Evolutionary conservation across 2,888 invertebrate genomes (phyloP), one percentile per base, ranked within the genome.

Genomic region (Pristionchus fissidentatus): DNA sequence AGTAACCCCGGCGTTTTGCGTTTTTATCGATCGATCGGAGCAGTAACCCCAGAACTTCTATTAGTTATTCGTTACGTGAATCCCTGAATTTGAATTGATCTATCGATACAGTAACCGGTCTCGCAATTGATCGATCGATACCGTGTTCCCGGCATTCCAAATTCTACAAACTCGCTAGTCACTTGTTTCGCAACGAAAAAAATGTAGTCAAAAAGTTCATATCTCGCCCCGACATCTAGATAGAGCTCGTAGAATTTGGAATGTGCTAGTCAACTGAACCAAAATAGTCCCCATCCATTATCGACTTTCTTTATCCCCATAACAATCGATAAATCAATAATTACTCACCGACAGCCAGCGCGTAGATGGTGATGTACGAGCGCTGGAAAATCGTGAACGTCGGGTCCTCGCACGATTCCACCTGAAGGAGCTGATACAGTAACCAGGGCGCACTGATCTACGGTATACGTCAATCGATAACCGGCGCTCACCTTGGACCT

Each of bases 311-410:
- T n/a, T n/a, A n/a, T n/a, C n/a, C n/a, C n/a, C n/a, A n/a, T n/a
- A n/a, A n/a, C n/a, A n/a, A n/a, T n/a, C 13, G n/a, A 29, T 15
- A 3, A 46, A 49, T 77, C 49, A 49, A 77, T 77, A 79, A 41
- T 15, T 49, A 49, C 29, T 29, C 49, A 94, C 94, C 93, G 90
- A 93, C 93, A 15, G 93, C 94, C 84, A 94, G 90, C 83, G 93
- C 86, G 86, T 94, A 94, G 19, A 94, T 93, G 35, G 92, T 85
- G 84, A 94, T 88, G 88, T 94, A 94, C n/a, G 92, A 92, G 52
- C 92, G 88, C 88, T 94, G 93, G 87, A 94, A 93, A 32, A 87
- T 85, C 66, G 89, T 88, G 87, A 93, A 94, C 29, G 88, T 88
- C 0, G 92, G 89, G 90, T 93, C 93, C 7, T 62, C 32, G 32